Base-by-base conservation (phyloP, 1,140 invertebrate genomes). In the Cotesia typhae region DNA sequence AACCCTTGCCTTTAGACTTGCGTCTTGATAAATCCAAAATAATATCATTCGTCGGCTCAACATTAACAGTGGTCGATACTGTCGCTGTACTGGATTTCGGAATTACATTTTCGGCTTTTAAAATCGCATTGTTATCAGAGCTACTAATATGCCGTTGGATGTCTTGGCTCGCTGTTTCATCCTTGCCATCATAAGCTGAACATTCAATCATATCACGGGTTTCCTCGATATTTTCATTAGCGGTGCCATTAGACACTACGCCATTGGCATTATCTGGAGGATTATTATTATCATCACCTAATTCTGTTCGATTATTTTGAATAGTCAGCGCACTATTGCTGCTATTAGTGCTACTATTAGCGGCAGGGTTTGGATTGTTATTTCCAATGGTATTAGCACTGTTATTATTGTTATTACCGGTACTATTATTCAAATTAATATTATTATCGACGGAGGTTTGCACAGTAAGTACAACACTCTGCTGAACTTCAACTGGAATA, bases 11-110 rank as follows among this genome's bases (percentile, higher is more conserved):
- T 17, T 81, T 83, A 1, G 78, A 76, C 35, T 84, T 85, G 14
- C 85, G 75, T 12, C 84, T 83, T 0, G 85, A 84, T 1, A 87
- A 41, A 75, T 87, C 85, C 0, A 86, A 71, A 38, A 87, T 87
- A 3, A 87, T 87, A 37, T 87, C 85, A 52, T 80, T 85, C 0
- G 84, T 38, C 4, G 68, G 52, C 36, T 80, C 71, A n/a, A 38
- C n/a, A 6, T 37, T 63, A 20, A 64, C 67, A 59, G 63, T 55
- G 3, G 36, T 47, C 47, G 57, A 52, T 4, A 10, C 28, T 1
- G 71, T 47, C 4, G 66, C 20, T 63, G 4, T 28, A 38, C n/a
- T 59, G 28, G 1, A 63, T 38, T 1, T 61, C 47, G 12, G 53
- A 37, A 57, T 53, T 14, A 37, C 38, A 36, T 28, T 57, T 12